A percentile compares a stretch with the other conserved stretches of the same genome.
These are phyloP conservation scores for Gambusia affinis DNA, from an alignment of 2,113 vertebrate genomes.

Conservation along the genomic window DNA sequence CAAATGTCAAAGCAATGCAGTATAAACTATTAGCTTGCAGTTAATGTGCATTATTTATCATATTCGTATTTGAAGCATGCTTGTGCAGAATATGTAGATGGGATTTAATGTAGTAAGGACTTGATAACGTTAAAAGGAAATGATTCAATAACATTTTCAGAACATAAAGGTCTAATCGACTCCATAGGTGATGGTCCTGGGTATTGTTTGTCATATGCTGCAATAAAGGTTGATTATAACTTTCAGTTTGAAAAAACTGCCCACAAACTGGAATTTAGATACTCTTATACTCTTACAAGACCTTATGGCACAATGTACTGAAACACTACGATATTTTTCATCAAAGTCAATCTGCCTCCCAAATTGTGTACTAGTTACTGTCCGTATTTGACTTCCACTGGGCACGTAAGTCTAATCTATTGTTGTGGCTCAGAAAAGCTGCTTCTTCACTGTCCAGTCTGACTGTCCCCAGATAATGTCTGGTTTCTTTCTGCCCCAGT, in stretches of 20 bases:
- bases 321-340: too few species aligned
- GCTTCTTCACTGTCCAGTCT: too few species aligned
- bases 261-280: not conserved
- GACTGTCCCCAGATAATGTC: too few species aligned
- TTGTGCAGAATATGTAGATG: not conserved
- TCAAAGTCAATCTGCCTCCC: too few species aligned
- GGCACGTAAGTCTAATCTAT: not conserved
- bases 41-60: not conserved
- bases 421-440: too few species aligned
- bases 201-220: not conserved
- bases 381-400: not conserved
- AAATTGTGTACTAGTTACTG: too few species aligned
- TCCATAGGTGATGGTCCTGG: not conserved
- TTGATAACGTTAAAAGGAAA: too few species aligned
- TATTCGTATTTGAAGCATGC: constrained; percentile 5
- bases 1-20: constrained; percentile 12
- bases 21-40: constrained; percentile 3
- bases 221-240: not conserved
- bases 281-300: not conserved
- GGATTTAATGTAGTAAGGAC: not conserved
- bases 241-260: not conserved
- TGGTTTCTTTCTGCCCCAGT: too few species aligned
- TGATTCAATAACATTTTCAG: not conserved
- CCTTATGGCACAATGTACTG: not conserved
- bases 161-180: not conserved